Conservation (phyloP, 2,888 invertebrate genomes). For the Tetramorium bicarinatum region DNA sequence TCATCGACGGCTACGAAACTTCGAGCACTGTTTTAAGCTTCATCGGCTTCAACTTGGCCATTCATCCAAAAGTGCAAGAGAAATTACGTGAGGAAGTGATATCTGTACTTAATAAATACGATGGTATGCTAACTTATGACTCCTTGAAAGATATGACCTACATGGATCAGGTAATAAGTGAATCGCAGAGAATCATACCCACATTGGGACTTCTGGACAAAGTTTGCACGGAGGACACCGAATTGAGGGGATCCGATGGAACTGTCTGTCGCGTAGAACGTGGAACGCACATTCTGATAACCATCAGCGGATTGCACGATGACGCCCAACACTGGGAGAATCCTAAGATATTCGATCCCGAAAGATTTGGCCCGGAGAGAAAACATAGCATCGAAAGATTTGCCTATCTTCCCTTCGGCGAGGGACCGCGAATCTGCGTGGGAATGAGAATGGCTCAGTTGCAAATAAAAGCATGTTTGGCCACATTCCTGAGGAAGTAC, state of each 20-base stretch:
- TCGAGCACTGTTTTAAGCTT: too few species aligned
- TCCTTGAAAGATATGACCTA: slow-evolving; percentile 87
- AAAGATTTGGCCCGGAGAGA: slow-evolving; percentile 74
- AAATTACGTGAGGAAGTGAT: too few species aligned
- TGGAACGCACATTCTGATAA: slow-evolving; percentile 68
- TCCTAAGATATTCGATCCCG: slow-evolving; percentile 77
- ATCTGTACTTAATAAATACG: slow-evolving; percentile 69
- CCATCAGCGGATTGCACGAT: slow-evolving; percentile 62
- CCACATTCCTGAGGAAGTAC: slow-evolving; percentile 68
- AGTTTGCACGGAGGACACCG: slow-evolving; percentile 69
- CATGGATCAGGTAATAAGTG: slow-evolving; percentile 86
- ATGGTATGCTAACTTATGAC: slow-evolving; percentile 86
- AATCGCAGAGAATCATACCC: slow-evolving; percentile 74
- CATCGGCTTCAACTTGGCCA: too few species aligned
- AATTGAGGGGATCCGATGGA: slow-evolving; percentile 78
- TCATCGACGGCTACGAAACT: too few species aligned
- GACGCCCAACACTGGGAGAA: slow-evolving; percentile 76
- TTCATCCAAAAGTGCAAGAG: too few species aligned
- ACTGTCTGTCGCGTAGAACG: slow-evolving; percentile 68
- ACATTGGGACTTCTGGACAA: slow-evolving; percentile 64
- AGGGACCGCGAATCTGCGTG: slow-evolving; percentile 80
- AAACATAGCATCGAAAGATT: slow-evolving; percentile 70
- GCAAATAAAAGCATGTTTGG: slow-evolving; percentile 73
- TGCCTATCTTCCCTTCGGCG: slow-evolving; percentile 78
- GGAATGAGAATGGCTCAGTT: slow-evolving; percentile 78